These are phyloP conservation scores for Sarcoramphus papa DNA, from an alignment of 2,797 vertebrate genomes.

Conservation along the genomic window DNA sequence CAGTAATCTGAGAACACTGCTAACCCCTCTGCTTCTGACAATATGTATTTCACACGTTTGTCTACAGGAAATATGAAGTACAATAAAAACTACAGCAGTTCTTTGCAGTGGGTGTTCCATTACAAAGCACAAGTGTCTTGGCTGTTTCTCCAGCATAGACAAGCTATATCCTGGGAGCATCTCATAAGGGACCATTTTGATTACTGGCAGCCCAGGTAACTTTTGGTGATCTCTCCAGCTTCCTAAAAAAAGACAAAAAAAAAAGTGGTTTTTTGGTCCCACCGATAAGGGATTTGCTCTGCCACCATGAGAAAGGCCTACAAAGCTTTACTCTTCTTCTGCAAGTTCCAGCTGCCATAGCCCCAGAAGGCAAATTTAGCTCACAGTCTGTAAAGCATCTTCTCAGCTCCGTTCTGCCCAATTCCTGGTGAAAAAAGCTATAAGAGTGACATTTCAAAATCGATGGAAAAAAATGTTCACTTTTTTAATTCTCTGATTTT, in stretches of 20 bases:
- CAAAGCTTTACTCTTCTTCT: neutral
- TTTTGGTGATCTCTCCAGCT: neutral
- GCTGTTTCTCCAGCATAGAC: neutral
- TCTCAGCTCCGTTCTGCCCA: neutral
- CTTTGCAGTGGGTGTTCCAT: neutral
- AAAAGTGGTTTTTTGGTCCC: accelerated
- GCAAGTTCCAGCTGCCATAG: neutral
- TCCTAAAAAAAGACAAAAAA: neutral
- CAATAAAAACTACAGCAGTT: neutral
- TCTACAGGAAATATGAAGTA: neutral
- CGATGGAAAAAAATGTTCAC: neutral
- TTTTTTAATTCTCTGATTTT: neutral
- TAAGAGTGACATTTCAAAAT: neutral
- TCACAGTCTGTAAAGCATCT: neutral
- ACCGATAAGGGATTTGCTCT: neutral
- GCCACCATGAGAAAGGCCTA: neutral
- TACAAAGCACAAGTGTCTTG: neutral
- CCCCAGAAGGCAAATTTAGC: neutral
- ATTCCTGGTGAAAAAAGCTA: neutral
- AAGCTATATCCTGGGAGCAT: neutral
- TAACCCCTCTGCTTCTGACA: neutral
- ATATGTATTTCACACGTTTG: neutral
- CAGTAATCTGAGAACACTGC: neutral
- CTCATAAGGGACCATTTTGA: neutral
- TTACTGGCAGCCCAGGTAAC: neutral